These are phyloP conservation scores for Dryadula phaetusa DNA, from an alignment of 2,888 invertebrate genomes.

Conservation along the genomic window DNA sequence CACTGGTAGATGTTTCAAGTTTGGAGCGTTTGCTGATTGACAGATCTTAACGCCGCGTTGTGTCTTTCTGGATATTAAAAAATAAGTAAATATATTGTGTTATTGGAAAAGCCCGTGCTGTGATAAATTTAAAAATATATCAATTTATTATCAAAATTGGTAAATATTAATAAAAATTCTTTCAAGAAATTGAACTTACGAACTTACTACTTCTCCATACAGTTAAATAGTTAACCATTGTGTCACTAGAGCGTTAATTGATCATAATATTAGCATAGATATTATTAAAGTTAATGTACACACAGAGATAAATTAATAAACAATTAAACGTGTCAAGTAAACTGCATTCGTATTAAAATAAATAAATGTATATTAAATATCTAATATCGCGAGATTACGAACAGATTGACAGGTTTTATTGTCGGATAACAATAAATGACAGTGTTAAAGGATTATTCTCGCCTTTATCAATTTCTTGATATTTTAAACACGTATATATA, in stretches of 20 bases:
- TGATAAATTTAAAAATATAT: no score
- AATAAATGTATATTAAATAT: neutral
- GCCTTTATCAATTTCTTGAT: neutral
- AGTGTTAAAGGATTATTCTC: neutral
- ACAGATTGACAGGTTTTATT: slow-evolving; percentile 11
- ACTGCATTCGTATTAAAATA: neutral
- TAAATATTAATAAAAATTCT: no score
- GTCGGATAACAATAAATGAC: neutral
- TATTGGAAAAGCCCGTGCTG: no score
- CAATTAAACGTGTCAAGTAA: neutral
- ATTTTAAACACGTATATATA: neutral
- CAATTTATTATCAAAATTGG: no score
- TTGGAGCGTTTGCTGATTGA: no score
- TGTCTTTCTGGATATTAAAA: no score
- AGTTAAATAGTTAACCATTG: neutral
- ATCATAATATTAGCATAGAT: neutral
- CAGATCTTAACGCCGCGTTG: no score
- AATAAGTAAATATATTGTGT: no score
- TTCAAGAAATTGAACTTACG: neutral
- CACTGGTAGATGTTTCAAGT: no score
- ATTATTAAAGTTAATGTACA: neutral
- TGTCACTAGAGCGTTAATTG: neutral
- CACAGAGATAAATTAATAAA: no score
- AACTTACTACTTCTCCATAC: no score
- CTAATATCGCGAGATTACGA: neutral